Evolutionary conservation across 1,140 invertebrate genomes (phyloP), one percentile per base, ranked within the genome.

Genomic region (Drosophila punjabiensis): DNA sequence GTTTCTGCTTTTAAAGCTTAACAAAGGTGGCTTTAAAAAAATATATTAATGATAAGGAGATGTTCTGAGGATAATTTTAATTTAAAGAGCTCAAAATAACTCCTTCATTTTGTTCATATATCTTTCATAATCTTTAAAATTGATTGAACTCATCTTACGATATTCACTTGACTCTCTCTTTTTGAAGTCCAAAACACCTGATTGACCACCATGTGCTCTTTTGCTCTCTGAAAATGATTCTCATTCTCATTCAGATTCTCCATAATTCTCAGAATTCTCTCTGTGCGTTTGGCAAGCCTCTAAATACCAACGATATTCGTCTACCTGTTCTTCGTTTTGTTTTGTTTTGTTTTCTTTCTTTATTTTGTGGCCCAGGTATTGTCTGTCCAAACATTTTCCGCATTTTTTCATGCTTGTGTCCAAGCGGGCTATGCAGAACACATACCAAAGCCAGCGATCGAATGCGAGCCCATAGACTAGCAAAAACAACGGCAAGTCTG

Each of bases 371-470:
- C 35, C 58, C 64, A 58, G 75, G 65, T 79, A 75, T 83, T 78
- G 84, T 88, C 84, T 83, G 84, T 55, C 76, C 78, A 75, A 77
- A 89, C 86, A 90, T 89, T 90, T 86, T 89, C 76, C 82, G 86
- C 82, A 89, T 89, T 82, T 90, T 89, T 89, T 69, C 85, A 86
- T 82, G 79, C n/a, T n/a, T 79, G 45, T 48, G 41, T 37, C 52
- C 59, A 33, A 52, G 68, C 37, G 24, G n/a, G 33, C 60, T 48
- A 39, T 80, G 79, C 85, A 88, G 81, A 85, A 85, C 82, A 82
- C 63, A 85, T 63, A 77, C 62, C 60, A 76, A 18, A 18, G 37
- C 20, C 48, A 66, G 50, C 58, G 59, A 66, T 68, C 35, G 47
- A 45, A 43, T 24, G 33, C 50, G 56, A 74, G 39, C 50, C 50